A percentile compares a stretch with the other conserved stretches of the same genome.
Conservation (phyloP, 2,113 vertebrate species). For the Perca schrenkii region DNA sequence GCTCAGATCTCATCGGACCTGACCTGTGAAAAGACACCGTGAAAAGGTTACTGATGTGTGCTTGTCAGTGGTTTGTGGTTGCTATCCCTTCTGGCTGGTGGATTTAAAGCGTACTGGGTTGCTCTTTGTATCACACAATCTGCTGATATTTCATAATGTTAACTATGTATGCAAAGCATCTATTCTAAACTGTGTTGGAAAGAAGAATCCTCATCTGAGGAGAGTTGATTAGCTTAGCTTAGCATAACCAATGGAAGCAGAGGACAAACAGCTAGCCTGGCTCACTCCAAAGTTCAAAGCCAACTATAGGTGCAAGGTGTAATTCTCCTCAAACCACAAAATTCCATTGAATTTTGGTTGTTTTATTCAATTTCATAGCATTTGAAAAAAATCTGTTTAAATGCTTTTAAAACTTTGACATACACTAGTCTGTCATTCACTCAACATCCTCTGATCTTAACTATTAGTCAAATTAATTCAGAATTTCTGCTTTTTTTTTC, state of each 20-base stretch:
- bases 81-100: not conserved
- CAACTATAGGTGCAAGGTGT: not conserved
- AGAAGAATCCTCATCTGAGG: not conserved
- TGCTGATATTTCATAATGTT: not conserved
- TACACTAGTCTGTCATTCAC: too few species aligned
- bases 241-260: not conserved
- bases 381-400: too few species aligned
- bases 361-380: too few species aligned
- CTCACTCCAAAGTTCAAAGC: not conserved
- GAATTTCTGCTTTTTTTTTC: too few species aligned
- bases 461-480: too few species aligned
- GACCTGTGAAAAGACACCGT: not conserved
- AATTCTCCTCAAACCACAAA: not conserved
- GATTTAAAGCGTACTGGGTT: not conserved
- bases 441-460: too few species aligned
- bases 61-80: not conserved
- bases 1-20: conserved; percentile 10
- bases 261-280: not conserved
- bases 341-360: too few species aligned
- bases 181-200: not conserved
- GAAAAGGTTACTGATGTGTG: not conserved
- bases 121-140: not conserved
- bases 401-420: too few species aligned
- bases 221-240: not conserved
- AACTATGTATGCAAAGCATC: not conserved